Evolutionary conservation across 2,797 vertebrate species (phyloP), one percentile per base, ranked within the genome.

Genomic region (Gallinago nigripennis): DNA sequence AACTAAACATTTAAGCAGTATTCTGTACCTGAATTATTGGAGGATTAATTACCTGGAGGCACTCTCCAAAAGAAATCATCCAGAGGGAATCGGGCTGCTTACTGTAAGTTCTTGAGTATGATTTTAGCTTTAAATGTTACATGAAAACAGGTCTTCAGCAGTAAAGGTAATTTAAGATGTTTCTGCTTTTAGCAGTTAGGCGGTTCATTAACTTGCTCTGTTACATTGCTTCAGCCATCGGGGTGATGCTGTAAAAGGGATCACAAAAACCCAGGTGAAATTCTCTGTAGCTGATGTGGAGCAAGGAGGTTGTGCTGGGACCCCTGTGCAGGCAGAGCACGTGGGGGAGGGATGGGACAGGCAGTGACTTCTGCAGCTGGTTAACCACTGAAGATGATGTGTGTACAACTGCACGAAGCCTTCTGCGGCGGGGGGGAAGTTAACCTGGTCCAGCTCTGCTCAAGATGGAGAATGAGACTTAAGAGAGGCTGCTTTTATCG

Each of bases 151-250:
- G 4, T 61, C 13, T 90, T 77, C 28, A 64, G 50, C 39, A 5
- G 6, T 56, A 51, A 51, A 80, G 31, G 6, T 39, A 71, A 73
- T 37, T 78, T 60, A 56, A 56, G 53, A 27, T 37, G 31, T 28
- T 73, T 79, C 80, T 46, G 64, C 21, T 77, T 64, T 17, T 21
- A 13, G 43, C 33, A 45, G 6, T 58, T 82, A 6, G 0, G 1
- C 5, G 2, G n/a, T 70, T 77, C 9, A 3, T 75, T 71, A 53
- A 60, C 45, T 66, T 63, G 51, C 68, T 79, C 10, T 35, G 46
- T 89, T 69, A 16, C 21, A 18, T 16, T 0, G 0, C 1, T 12
- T 46, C 43, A 50, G 53, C 48, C 8, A 0, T 35, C 0, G 0
- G 54, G 48, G 19, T 4, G 35, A 31, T 82, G 60, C 76, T 71